Conservation (phyloP, 1,140 invertebrate species). For the Bradynema listronoti region DNA sequence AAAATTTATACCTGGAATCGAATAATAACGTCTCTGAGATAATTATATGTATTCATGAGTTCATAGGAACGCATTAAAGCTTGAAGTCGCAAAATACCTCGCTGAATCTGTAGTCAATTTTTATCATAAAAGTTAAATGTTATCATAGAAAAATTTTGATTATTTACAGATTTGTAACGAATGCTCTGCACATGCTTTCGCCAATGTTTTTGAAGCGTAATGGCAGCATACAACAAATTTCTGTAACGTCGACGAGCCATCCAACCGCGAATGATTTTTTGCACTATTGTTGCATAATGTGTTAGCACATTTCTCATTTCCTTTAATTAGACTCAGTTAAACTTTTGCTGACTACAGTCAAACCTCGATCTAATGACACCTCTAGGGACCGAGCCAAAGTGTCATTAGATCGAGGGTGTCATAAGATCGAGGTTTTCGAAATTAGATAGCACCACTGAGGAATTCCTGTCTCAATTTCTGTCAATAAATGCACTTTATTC, state of each 20-base stretch:
- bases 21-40: slow-evolving; percentile 81
- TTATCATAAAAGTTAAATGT: neutral
- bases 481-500: too few relatives aligned
- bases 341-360: too few relatives aligned
- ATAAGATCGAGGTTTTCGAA: too few relatives aligned
- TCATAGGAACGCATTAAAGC: slow-evolving; percentile 85
- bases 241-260: slow-evolving; percentile 68
- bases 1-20: slow-evolving; percentile 65
- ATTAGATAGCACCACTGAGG: too few relatives aligned
- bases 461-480: too few relatives aligned
- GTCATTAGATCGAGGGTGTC: too few relatives aligned
- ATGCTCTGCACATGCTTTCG: slow-evolving; percentile 62
- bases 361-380: too few relatives aligned
- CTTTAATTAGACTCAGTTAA: too few relatives aligned
- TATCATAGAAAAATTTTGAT: neutral
- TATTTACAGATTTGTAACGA: slow-evolving; percentile 3
- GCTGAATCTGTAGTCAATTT: slow-evolving; percentile 58
- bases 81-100: slow-evolving; percentile 83
- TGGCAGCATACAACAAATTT: slow-evolving; percentile 70
- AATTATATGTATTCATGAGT: slow-evolving; percentile 81
- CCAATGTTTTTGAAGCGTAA: slow-evolving; percentile 81
- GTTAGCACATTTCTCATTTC: slow-evolving; percentile 84
- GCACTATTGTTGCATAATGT: slow-evolving; percentile 83
- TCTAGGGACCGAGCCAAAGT: too few relatives aligned
- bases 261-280: slow-evolving; percentile 88